These are phyloP conservation scores for Orthosia gothica DNA, from an alignment of 2,888 invertebrate species.

Conservation along the genomic window DNA sequence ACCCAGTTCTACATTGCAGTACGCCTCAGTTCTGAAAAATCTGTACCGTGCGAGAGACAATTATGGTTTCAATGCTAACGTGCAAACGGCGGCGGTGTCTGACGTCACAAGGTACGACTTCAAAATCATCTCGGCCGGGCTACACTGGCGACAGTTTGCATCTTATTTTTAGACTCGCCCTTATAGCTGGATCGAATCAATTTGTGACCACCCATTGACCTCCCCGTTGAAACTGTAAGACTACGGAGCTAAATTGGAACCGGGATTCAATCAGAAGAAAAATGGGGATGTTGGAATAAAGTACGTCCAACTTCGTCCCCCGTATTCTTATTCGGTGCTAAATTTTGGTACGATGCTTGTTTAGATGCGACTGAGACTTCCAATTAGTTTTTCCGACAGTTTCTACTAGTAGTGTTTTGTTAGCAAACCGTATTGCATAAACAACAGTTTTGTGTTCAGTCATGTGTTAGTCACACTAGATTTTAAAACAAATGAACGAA, in stretches of 20 bases:
- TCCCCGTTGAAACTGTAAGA: conserved; percentile 50
- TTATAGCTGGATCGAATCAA: conserved; percentile 54
- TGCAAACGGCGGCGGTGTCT: too few species aligned
- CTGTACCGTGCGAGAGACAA: too few species aligned
- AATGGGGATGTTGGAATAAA: conserved; percentile 56
- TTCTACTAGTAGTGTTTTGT: conserved; percentile 30
- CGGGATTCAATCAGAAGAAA: conserved; percentile 66
- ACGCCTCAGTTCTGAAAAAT: too few species aligned
- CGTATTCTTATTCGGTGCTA: conserved; percentile 48
- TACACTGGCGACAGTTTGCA: neutral
- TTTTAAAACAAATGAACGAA: neutral
- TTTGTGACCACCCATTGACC: conserved; percentile 66
- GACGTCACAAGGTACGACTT: too few species aligned
- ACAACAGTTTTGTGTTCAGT: conserved; percentile 18
- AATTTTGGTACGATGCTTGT: conserved; percentile 52
- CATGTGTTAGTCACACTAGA: neutral
- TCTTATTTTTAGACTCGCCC: conserved; percentile 16
- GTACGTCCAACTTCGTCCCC: conserved; percentile 45
- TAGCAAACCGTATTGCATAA: conserved; percentile 17
- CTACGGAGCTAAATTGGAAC: conserved; percentile 60
- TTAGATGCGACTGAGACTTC: conserved; percentile 44
- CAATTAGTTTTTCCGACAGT: conserved; percentile 52
- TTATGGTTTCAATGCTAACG: too few species aligned
- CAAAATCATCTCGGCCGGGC: too few species aligned
- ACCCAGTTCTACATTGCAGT: too few species aligned